Evolutionary conservation across 64 coral and sea anemone genomes (phyloP).

Genomic region (Acropora tenuis): DNA sequence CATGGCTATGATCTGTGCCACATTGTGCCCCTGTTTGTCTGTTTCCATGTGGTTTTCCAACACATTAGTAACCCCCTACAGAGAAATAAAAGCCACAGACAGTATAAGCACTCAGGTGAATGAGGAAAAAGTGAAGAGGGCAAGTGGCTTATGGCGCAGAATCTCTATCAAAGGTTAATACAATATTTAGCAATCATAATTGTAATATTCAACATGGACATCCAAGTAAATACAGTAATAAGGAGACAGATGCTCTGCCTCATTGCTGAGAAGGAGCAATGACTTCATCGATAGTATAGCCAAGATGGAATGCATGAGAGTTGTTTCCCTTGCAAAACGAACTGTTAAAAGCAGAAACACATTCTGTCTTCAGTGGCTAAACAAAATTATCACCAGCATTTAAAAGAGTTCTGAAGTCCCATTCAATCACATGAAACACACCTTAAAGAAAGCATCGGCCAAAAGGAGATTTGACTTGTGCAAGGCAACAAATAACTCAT

Average conservation of each 20-base stretch:
- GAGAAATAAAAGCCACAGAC: neutral
- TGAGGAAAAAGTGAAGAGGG: neutral
- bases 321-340: neutral
- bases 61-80: slow-evolving; percentile 61
- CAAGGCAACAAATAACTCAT: slow-evolving; percentile 50
- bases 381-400: neutral
- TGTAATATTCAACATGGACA: too few species aligned
- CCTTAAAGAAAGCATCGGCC: slow-evolving; percentile 78
- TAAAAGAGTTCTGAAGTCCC: neutral
- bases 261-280: too few species aligned
- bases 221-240: too few species aligned
- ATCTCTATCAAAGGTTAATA: too few species aligned
- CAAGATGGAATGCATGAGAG: too few species aligned
- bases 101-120: neutral
- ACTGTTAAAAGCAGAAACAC: neutral
- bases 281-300: too few species aligned
- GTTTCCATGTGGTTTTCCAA: slow-evolving; percentile 46
- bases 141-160: too few species aligned
- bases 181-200: too few species aligned
- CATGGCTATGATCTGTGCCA: slow-evolving; percentile 54
- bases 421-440: neutral
- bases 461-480: slow-evolving; percentile 62
- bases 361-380: too few species aligned
- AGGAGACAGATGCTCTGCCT: too few species aligned
- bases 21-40: neutral